Base-by-base conservation (phyloP, 23 tunicate genomes). In the Aplidium turbinatum region DNA sequence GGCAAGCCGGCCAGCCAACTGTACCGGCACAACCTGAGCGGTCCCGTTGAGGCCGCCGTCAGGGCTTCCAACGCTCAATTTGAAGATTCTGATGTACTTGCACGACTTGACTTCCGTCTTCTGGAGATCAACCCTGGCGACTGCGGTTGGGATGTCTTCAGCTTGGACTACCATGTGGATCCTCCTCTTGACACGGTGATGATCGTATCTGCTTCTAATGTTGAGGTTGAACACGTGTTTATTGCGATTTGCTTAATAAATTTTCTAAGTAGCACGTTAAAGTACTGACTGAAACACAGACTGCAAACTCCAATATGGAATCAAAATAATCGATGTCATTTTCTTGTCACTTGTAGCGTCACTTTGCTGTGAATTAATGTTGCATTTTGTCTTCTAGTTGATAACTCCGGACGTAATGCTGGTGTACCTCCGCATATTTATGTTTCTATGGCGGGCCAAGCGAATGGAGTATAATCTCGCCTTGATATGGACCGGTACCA, bases 111-210 rank as follows among this genome's bases (percentile, higher is more conserved):
- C 67, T 75, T 94, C 51, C 90, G 99, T 0, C 62, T 94, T 38
- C 86, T 86, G 31, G 92, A 86, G 50, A 84, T 82, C 40, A 94
- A 94, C 51, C 91, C 91, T 9, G 99, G 99, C 5, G 99, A 94
- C 65, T 57, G 58, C 21, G 99, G 99, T 2, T 94, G 99, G 99
- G 91, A 94, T 58, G 89, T 94, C 0, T 94, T 94, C 73, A 86
- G 88, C 63, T 72, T 93, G 19, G 93, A 94, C 48, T 94, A 87
- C 47, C 90, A 86, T 79, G 73, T 87, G 9, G 81, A 86, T 71
- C 89, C 87, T 21, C 99, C 99, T 13, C 78, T 94, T 3, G 82
- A 72, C 53, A 94, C 99, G 0, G 85, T 94, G 33, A 42, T 72
- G 6, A 55, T 21, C 26, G 13, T 62, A 7, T 26, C 39, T 26